Evolutionary conservation across 2,888 invertebrate genomes (phyloP).

Genomic region (Pegoplata infirma): DNA sequence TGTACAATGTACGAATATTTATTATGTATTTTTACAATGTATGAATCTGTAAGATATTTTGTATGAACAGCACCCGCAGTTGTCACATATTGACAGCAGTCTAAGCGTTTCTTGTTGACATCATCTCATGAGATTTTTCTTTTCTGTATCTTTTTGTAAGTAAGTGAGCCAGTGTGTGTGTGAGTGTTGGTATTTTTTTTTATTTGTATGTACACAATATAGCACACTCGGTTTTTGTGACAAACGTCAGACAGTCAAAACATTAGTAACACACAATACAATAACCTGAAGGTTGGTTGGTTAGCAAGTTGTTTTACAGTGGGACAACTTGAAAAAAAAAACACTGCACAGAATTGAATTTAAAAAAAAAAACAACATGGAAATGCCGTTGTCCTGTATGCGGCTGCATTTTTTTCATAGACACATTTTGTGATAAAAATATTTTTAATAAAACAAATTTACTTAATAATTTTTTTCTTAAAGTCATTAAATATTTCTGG

Average conservation of each 20-base stretch:
- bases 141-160: background rate
- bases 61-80: slow-evolving; percentile 42
- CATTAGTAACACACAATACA: slow-evolving; percentile 12
- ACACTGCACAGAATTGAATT: too few relatives aligned
- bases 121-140: slow-evolving; percentile 29
- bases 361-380: too few relatives aligned
- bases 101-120: slow-evolving; percentile 32
- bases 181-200: slow-evolving; percentile 13
- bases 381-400: too few relatives aligned
- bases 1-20: slow-evolving; percentile 11
- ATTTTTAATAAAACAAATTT: too few relatives aligned
- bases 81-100: slow-evolving; percentile 42
- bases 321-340: background rate
- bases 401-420: too few relatives aligned
- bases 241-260: slow-evolving; percentile 47
- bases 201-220: slow-evolving; percentile 15
- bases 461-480: too few relatives aligned
- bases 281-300: slow-evolving; percentile 11
- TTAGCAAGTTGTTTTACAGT: too few relatives aligned
- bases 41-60: slow-evolving; percentile 16
- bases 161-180: too few relatives aligned
- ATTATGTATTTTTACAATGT: slow-evolving; percentile 7
- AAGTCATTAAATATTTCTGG: too few relatives aligned
- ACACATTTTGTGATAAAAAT: too few relatives aligned
- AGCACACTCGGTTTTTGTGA: slow-evolving; percentile 31